These are phyloP conservation scores for Porites australiensis DNA, from an alignment of 64 coral and sea anemone genomes.

Conservation along the genomic window DNA sequence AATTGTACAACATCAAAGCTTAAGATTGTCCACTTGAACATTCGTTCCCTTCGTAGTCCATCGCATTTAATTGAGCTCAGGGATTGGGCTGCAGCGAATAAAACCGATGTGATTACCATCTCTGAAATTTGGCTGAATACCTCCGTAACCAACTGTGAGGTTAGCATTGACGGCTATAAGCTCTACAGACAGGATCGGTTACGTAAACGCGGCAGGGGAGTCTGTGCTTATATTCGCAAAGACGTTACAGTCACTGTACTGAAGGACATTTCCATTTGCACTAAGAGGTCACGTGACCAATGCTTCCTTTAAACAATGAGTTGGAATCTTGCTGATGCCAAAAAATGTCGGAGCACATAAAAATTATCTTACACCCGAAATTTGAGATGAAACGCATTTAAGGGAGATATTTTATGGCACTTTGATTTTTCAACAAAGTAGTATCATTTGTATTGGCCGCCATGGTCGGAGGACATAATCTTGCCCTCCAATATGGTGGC, in stretches of 20 bases:
- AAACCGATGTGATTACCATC: conserved; percentile 40
- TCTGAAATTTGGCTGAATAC: conserved; percentile 35
- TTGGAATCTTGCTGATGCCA: too few species aligned
- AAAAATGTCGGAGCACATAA: too few species aligned
- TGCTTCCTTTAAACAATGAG: too few species aligned
- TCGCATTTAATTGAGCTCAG: conserved; percentile 3
- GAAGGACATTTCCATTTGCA: not conserved
- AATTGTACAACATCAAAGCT: not conserved
- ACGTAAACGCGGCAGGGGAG: conserved; percentile 7
- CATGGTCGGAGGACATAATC: too few species aligned
- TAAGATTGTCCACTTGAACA: conserved; percentile 20
- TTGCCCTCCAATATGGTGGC: too few species aligned
- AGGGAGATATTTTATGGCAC: too few species aligned
- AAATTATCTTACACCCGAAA: too few species aligned
- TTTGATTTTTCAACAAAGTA: too few species aligned
- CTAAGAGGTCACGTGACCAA: too few species aligned
- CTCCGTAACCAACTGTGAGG: conserved; percentile 8
- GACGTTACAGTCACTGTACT: not conserved
- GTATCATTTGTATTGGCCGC: too few species aligned
- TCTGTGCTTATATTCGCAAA: conserved; percentile 24
- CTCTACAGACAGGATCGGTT: conserved; percentile 15
- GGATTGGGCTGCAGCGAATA: not conserved
- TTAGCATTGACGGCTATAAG: conserved; percentile 19
- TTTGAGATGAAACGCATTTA: too few species aligned
- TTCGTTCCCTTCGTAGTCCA: conserved; percentile 4